These are phyloP conservation scores for Drosophila subobscura DNA, from an alignment of 1,140 invertebrate genomes.

Conservation along the genomic window DNA sequence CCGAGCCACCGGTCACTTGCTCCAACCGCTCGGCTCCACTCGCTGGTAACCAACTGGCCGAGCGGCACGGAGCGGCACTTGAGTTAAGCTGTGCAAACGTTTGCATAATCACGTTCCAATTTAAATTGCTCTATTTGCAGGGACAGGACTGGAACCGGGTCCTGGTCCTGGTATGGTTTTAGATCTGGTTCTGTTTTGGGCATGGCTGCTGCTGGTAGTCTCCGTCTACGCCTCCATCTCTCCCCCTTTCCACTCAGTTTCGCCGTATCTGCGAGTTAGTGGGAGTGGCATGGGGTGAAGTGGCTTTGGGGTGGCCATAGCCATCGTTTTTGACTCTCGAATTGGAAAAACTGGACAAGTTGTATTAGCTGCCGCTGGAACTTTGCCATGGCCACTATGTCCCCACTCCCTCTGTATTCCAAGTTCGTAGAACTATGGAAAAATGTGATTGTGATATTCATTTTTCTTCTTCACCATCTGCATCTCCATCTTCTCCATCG, in stretches of 20 bases:
- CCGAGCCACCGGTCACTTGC: neutral
- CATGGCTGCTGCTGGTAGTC: neutral
- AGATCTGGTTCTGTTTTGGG: no score
- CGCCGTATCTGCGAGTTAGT: no score
- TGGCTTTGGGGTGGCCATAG: slow-evolving; percentile 9
- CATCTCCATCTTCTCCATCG: neutral
- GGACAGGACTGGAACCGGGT: neutral
- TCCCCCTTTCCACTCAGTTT: neutral
- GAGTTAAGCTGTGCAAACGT: slow-evolving; percentile 81
- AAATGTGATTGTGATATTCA: slow-evolving; percentile 58
- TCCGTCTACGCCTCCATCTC: neutral
- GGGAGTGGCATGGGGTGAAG: no score
- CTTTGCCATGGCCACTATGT: slow-evolving; percentile 2
- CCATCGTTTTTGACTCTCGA: slow-evolving; percentile 44
- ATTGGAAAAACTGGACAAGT: slow-evolving; percentile 72
- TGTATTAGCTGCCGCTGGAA: slow-evolving; percentile 61
- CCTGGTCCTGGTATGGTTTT: no score
- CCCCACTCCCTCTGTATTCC: slow-evolving; percentile 51
- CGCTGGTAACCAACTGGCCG: slow-evolving; percentile 35
- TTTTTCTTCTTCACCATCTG: slow-evolving; percentile 5
- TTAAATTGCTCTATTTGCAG: slow-evolving; percentile 80
- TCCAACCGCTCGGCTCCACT: neutral
- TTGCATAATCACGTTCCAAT: slow-evolving; percentile 82
- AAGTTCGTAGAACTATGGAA: slow-evolving; percentile 36
- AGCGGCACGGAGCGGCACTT: slow-evolving; percentile 76